Conservation (phyloP, 2,113 vertebrate genomes). For the Bubo bubo region DNA sequence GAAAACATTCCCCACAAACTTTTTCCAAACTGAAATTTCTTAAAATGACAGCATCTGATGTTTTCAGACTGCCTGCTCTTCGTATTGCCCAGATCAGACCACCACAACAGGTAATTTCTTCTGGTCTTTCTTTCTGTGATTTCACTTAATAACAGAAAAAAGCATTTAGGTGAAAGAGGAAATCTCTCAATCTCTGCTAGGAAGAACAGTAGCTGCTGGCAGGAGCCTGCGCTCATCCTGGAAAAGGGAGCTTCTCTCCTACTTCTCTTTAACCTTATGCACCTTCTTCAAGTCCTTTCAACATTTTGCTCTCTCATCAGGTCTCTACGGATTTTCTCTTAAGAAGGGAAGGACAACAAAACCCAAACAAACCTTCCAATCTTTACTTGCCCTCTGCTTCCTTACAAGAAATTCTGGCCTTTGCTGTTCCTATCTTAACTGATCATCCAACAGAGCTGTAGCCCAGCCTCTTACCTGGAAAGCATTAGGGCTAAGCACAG, state of each 20-base stretch:
- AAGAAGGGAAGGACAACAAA: neutral
- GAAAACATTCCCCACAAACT: neutral
- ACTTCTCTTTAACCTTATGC: neutral
- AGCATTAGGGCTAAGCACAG: neutral
- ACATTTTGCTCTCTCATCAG: neutral
- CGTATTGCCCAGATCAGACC: neutral
- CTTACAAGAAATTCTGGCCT: neutral
- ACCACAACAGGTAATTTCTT: neutral
- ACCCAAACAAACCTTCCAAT: neutral
- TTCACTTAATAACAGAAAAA: neutral
- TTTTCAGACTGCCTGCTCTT: neutral
- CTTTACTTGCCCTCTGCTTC: neutral
- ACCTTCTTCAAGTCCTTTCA: neutral
- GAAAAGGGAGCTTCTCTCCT: neutral
- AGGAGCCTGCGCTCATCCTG: neutral
- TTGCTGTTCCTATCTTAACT: neutral
- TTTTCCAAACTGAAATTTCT: neutral
- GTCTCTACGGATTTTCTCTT: neutral
- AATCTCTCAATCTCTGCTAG: neutral
- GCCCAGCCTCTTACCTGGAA: neutral
- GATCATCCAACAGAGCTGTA: neutral
- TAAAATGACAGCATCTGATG: neutral
- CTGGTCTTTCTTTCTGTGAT: neutral
- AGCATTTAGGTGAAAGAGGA: neutral
- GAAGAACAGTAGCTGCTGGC: neutral